A percentile compares a stretch with the other conserved stretches of the same genome.
These are phyloP conservation scores for Tyto alba DNA, from an alignment of 2,113 vertebrate genomes.

Conservation along the genomic window DNA sequence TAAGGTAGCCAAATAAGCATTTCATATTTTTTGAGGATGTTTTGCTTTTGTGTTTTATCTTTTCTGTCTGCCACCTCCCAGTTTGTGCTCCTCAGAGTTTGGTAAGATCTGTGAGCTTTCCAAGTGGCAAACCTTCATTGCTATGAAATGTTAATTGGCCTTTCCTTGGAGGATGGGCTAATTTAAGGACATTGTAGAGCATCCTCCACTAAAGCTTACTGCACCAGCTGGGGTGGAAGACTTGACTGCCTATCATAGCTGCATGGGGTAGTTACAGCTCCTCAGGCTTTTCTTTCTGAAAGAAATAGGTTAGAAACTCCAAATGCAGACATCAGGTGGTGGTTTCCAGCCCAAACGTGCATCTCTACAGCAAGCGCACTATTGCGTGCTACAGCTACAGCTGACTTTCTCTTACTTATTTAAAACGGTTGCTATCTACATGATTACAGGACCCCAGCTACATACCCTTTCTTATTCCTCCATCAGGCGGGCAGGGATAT, in stretches of 20 bases:
- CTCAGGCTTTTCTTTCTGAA: slow-evolving; percentile 53
- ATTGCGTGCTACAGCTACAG: slow-evolving; percentile 37
- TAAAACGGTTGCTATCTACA: slow-evolving; percentile 39
- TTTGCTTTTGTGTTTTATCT: background rate
- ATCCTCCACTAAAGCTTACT: background rate
- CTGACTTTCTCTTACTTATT: slow-evolving; percentile 32
- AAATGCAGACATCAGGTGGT: slow-evolving; percentile 68
- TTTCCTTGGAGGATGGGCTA: background rate
- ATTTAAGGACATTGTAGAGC: background rate
- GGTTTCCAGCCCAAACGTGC: slow-evolving; percentile 65
- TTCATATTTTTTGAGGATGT: background rate
- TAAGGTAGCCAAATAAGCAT: background rate
- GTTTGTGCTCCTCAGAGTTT: background rate
- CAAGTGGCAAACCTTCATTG: background rate
- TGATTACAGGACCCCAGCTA: slow-evolving; percentile 76
- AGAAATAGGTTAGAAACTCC: slow-evolving; percentile 60
- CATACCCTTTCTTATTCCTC: slow-evolving; percentile 99
- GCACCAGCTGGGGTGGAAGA: slow-evolving; percentile 16
- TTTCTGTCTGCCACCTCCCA: background rate
- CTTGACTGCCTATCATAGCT: background rate
- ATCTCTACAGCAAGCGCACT: slow-evolving; percentile 59
- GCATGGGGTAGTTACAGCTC: slow-evolving; percentile 35
- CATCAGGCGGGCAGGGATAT: slow-evolving; percentile 92
- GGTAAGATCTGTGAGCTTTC: slow-evolving; percentile 20
- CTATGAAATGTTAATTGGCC: background rate